Evolutionary conservation across 2,888 invertebrate genomes (phyloP), one percentile per base, ranked within the genome.

Genomic region (Trichopoda pennipes): DNA sequence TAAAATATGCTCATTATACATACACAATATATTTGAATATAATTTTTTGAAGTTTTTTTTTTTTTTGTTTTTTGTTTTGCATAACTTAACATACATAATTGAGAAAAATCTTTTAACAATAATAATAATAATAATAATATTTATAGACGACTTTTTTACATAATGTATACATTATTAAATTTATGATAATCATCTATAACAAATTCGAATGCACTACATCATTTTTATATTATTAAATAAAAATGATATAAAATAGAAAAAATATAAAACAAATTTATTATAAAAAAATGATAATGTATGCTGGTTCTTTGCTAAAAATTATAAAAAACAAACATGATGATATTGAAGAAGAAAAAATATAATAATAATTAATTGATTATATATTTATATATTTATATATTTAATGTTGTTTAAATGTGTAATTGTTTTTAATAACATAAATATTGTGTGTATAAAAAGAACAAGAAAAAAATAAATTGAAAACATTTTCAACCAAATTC

Each of bases 131-230:
- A 28, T 28, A 28, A 28, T 81, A 77, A 38, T 72, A 68, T 68
- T 80, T 81, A 82, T 81, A 82, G 82, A 82, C 79, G 82, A 82
- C 75, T 75, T 75, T 78, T 81, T 82, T 78, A 79, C 81, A 78
- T 70, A 78, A 61, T 75, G 66, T 78, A 32, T 79, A 79, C 75
- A 72, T 75, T 72, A 82, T 66, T 82, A 55, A 73, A 72, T 64
- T 68, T 60, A 78, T 64, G 28, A 64, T 72, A 70, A 79, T 79
- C 55, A 68, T 78, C 78, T 82, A 82, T 72, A 82, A 82, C 82
- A 82, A 75, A 64, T 79, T 72, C 42, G 75, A 77, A 82, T 82
- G 82, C 82, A 82, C 82, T 82, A 79, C 82, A 82, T 69, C 66
- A 76, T 73, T 81, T n/a, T 56, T 38, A 28, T 55, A n/a, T 53